phyloP scores from a whole-genome alignment of 2,113 vertebrate species.

The Lophochroa leadbeateri region DNA sequence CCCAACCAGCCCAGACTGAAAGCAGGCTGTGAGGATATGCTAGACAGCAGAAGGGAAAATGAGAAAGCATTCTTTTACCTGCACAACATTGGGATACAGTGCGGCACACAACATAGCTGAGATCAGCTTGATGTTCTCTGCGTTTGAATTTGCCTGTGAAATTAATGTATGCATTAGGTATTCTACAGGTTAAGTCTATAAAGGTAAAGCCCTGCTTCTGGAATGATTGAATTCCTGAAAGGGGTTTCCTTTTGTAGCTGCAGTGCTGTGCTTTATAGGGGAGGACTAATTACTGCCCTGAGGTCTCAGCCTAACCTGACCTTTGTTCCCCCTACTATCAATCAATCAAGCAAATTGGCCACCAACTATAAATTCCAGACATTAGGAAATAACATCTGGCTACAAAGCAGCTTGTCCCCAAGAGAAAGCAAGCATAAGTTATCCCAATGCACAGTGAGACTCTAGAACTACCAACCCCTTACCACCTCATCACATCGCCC shows the following conservation, averaged over 20 bases:
- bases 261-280: not conserved
- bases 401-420: accelerated
- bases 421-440: not conserved
- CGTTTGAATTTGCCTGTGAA: slow-evolving; percentile 89
- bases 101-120: slow-evolving; percentile 96
- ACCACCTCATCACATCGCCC: accelerated
- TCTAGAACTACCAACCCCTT: not conserved
- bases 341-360: not conserved
- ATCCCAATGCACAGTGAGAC: not conserved
- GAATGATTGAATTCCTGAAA: not conserved
- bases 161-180: not conserved
- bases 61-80: slow-evolving; percentile 76
- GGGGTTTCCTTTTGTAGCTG: not conserved
- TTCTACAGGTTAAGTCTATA: not conserved
- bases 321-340: not conserved
- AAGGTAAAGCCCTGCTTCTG: not conserved
- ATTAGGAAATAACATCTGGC: not conserved
- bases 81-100: slow-evolving; percentile 96
- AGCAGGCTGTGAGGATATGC: too few species aligned
- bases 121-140: slow-evolving; percentile 91
- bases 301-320: not conserved
- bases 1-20: not conserved
- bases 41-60: not conserved
- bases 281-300: not conserved
- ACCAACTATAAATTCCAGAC: not conserved